Evolutionary conservation across 2,113 vertebrate genomes (phyloP).

Genomic region (Nerophis lumbriciformis): DNA sequence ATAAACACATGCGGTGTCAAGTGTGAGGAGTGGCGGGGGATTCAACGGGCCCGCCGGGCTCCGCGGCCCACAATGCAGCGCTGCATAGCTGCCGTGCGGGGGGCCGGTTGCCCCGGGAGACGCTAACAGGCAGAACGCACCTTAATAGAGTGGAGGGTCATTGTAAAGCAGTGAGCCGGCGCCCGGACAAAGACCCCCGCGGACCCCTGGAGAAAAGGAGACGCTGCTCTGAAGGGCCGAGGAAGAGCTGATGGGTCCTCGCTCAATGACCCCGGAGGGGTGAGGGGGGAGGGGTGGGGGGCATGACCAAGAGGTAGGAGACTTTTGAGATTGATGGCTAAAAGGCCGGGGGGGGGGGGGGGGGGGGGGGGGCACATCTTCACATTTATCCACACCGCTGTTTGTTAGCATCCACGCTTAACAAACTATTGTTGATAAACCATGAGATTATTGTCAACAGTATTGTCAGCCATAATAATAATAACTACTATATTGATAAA

Average conservation of each 20-base stretch:
- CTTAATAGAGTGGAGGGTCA: conserved; percentile 99
- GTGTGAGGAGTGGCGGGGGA: conserved; percentile 84
- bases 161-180: conserved; percentile 98
- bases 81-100: conserved; percentile 95
- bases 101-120: conserved; percentile 94
- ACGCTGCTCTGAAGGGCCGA: conserved; percentile 75
- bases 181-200: conserved; percentile 81
- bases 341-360: conserved; percentile 53
- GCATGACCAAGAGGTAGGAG: conserved; percentile 58
- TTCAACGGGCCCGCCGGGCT: conserved; percentile 85
- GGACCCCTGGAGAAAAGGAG: conserved; percentile 76
- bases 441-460: too few species aligned
- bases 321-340: conserved; percentile 59
- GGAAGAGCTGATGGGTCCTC: conserved; percentile 76
- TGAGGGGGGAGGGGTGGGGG: conserved; percentile 26
- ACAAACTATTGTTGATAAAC: too few species aligned
- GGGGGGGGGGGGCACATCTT: conserved; percentile 28
- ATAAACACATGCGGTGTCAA: conserved; percentile 99
- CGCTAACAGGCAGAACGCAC: conserved; percentile 99
- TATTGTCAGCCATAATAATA: too few species aligned
- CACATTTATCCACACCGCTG: too few species aligned
- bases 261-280: conserved; percentile 72
- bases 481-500: too few species aligned
- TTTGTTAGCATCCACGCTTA: too few species aligned
- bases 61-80: conserved; percentile 82